Evolutionary conservation across 2,797 vertebrate genomes (phyloP).

Genomic region (Halcyon badia): DNA sequence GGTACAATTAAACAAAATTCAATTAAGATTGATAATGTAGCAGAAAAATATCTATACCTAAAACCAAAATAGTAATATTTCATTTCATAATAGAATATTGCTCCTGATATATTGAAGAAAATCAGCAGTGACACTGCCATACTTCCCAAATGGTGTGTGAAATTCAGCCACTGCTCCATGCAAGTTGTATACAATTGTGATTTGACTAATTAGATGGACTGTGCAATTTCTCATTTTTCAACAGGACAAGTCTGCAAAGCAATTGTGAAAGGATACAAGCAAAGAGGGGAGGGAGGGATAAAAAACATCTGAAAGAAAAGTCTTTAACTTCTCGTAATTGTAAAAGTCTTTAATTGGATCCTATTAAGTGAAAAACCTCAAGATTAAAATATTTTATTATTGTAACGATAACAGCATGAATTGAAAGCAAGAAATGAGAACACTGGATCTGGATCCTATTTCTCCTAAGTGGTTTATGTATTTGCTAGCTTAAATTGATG

Average conservation of each 20-base stretch:
- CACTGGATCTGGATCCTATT: not conserved
- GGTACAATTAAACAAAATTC: slow-evolving; percentile 68
- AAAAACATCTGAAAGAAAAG: not conserved
- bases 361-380: slow-evolving; percentile 58
- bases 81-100: slow-evolving; percentile 65
- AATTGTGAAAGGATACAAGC: slow-evolving; percentile 24
- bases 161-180: slow-evolving; percentile 67
- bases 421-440: not conserved
- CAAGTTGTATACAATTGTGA: slow-evolving; percentile 56
- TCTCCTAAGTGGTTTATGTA: not conserved
- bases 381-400: slow-evolving; percentile 74
- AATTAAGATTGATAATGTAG: slow-evolving; percentile 70
- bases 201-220: slow-evolving; percentile 66
- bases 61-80: slow-evolving; percentile 54
- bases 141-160: slow-evolving; percentile 78
- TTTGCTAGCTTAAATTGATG: not conserved
- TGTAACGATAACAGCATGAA: not conserved
- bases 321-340: slow-evolving; percentile 58
- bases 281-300: not conserved
- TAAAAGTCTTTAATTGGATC: slow-evolving; percentile 66
- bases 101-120: slow-evolving; percentile 44
- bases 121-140: not conserved
- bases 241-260: slow-evolving; percentile 31
- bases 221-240: slow-evolving; percentile 68
- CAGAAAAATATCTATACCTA: not conserved